Evolutionary conservation across 2,888 invertebrate species (phyloP).

Genomic region (Rhagophthalmus giganteus): DNA sequence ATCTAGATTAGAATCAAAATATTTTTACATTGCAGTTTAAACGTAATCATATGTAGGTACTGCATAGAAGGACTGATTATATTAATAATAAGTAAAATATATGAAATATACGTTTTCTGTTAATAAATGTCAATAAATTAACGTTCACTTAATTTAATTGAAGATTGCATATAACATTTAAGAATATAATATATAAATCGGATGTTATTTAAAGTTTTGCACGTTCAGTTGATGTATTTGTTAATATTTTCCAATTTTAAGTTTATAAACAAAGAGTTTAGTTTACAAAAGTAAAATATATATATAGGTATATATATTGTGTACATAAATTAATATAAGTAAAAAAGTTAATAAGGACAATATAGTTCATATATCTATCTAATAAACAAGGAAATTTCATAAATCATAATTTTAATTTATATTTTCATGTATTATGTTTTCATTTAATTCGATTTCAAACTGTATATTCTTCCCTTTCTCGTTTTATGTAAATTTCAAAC

Average conservation of each 20-base stretch:
- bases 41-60: slow-evolving; percentile 22
- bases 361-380: background rate
- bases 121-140: background rate
- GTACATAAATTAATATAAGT: slow-evolving; percentile 3
- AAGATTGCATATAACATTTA: background rate
- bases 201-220: background rate
- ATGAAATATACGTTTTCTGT: slow-evolving; percentile 8
- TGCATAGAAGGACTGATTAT: slow-evolving; percentile 34
- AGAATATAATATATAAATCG: background rate
- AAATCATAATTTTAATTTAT: background rate
- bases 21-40: slow-evolving; percentile 31
- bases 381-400: background rate
- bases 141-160: background rate
- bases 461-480: background rate
- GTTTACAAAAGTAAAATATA: slow-evolving; percentile 6
- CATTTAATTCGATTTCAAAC: background rate
- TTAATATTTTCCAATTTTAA: background rate
- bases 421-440: too few species aligned
- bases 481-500: too few species aligned
- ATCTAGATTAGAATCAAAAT: slow-evolving; percentile 30
- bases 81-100: slow-evolving; percentile 22
- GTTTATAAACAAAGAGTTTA: slow-evolving; percentile 2
- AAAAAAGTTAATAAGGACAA: background rate
- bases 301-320: slow-evolving; percentile 3
- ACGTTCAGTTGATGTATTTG: background rate